Evolutionary conservation across 1,140 invertebrate genomes (phyloP).

Genomic region (Bombus cullumanus): DNA sequence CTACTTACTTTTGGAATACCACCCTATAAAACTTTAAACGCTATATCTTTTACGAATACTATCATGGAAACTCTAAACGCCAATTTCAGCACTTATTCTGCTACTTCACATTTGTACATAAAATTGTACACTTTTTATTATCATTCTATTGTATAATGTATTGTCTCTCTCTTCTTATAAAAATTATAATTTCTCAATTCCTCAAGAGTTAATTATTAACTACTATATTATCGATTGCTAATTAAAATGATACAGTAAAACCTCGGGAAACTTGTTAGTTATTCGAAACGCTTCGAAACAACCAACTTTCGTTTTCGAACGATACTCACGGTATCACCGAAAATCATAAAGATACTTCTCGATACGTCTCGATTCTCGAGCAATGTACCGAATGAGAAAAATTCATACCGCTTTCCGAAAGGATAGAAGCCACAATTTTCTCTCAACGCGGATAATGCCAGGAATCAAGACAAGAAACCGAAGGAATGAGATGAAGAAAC

Average conservation of each 20-base stretch:
- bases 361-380: not conserved
- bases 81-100: slow-evolving; percentile 8
- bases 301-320: not conserved
- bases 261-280: not conserved
- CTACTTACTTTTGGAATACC: slow-evolving; percentile 1
- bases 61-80: slow-evolving; percentile 9
- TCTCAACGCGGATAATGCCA: slow-evolving; percentile 12
- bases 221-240: not conserved
- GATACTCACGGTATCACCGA: not conserved
- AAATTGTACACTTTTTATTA: slow-evolving; percentile 20
- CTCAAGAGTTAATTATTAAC: slow-evolving; percentile 15
- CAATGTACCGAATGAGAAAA: too few relatives aligned
- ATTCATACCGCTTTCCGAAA: too few relatives aligned
- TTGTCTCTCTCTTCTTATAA: slow-evolving; percentile 29
- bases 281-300: not conserved
- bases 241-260: not conserved
- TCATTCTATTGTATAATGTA: slow-evolving; percentile 17
- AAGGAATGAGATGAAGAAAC: not conserved
- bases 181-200: slow-evolving; percentile 32
- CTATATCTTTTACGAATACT: not conserved
- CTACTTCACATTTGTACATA: slow-evolving; percentile 16
- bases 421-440: slow-evolving; percentile 10
- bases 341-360: not conserved
- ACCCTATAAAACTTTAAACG: slow-evolving; percentile 4
- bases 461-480: not conserved